Conservation (phyloP, 2,888 invertebrate species). For the Petrolisthes cinctipes region DNA sequence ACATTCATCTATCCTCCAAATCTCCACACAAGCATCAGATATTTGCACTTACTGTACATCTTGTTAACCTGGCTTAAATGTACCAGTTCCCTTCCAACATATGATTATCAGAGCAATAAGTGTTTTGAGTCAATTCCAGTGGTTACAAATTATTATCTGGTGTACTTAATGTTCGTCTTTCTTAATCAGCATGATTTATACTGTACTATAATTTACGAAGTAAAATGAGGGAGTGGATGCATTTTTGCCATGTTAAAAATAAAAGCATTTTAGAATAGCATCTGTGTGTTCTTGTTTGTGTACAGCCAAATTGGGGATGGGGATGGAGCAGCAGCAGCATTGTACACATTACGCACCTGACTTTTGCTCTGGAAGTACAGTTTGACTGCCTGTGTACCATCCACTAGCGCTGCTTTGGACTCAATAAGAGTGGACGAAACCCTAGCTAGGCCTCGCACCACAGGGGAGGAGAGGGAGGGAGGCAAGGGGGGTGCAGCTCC, state of each 20-base stretch:
- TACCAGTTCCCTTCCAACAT: too few species aligned
- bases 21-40: too few species aligned
- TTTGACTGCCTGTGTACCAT: slow-evolving; percentile 43
- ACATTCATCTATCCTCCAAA: too few species aligned
- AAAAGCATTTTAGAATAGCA: background rate
- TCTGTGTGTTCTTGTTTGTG: slow-evolving; percentile 31
- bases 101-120: too few species aligned
- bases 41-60: too few species aligned
- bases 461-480: slow-evolving; percentile 46
- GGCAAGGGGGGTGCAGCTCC: slow-evolving; percentile 42
- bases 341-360: slow-evolving; percentile 44
- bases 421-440: slow-evolving; percentile 39
- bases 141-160: too few species aligned
- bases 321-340: background rate
- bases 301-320: slow-evolving; percentile 21
- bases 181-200: too few species aligned
- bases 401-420: slow-evolving; percentile 48
- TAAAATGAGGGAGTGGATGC: background rate
- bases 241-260: background rate
- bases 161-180: too few species aligned
- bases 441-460: slow-evolving; percentile 39
- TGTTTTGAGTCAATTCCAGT: too few species aligned
- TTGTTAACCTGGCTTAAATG: too few species aligned
- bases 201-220: background rate
- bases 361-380: slow-evolving; percentile 51